phyloP scores from a whole-genome alignment of 2,113 vertebrate genomes.

The Eupsittula cactorum region DNA sequence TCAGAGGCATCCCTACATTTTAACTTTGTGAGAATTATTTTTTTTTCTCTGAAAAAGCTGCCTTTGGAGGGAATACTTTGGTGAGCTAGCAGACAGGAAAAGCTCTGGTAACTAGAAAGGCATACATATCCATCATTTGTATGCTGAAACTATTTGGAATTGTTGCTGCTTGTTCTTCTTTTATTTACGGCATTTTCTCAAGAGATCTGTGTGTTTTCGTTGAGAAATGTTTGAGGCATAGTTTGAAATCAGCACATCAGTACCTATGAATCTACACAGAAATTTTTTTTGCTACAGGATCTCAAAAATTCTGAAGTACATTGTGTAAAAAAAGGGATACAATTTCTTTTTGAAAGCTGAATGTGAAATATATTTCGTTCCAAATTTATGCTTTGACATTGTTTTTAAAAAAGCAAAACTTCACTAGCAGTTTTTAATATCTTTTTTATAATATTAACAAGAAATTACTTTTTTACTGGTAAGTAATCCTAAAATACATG shows the following conservation, averaged over 20 bases:
- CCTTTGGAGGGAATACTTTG: background rate
- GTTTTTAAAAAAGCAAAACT: background rate
- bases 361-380: background rate
- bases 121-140: background rate
- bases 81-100: background rate
- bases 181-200: background rate
- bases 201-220: background rate
- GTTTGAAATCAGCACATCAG: background rate
- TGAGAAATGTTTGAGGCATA: background rate
- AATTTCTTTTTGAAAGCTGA: background rate
- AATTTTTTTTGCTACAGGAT: background rate
- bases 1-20: background rate
- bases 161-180: background rate
- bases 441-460: background rate
- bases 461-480: background rate
- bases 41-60: background rate
- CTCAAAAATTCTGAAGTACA: conserved; percentile 13
- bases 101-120: background rate
- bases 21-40: background rate
- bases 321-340: background rate
- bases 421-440: background rate
- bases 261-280: background rate
- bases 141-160: background rate
- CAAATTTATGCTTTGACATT: background rate
- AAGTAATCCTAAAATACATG: background rate